These are phyloP conservation scores for Eupithecia subfuscata DNA, from an alignment of 2,888 invertebrate species.

Conservation along the genomic window DNA sequence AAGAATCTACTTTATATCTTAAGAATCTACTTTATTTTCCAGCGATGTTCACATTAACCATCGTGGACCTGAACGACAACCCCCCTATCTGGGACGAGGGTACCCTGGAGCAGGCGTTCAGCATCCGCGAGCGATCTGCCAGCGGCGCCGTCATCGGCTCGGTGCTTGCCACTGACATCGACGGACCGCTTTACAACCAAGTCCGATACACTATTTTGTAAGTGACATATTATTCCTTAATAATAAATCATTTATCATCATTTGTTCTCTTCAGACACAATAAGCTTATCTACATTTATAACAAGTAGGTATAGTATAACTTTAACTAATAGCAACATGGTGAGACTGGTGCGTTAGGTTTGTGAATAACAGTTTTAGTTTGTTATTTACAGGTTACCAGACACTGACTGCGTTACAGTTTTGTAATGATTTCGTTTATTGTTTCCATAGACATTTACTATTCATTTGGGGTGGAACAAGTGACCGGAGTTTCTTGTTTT, in stretches of 20 bases:
- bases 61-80: conserved; percentile 87
- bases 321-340: too few relatives aligned
- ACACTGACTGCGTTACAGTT: too few relatives aligned
- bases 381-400: too few relatives aligned
- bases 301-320: too few relatives aligned
- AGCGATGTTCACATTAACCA: conserved; percentile 84
- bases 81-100: conserved; percentile 81
- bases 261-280: too few relatives aligned
- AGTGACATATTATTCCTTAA: too few relatives aligned
- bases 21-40: too few relatives aligned
- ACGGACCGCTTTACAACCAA: conserved; percentile 84
- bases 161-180: conserved; percentile 85
- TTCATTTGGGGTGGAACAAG: neutral
- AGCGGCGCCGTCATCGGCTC: conserved; percentile 80
- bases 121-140: conserved; percentile 82
- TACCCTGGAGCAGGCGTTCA: conserved; percentile 66
- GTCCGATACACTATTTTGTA: conserved; percentile 83
- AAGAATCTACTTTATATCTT: conserved; percentile 39
- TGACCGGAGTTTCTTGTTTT: neutral
- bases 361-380: too few relatives aligned
- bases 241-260: too few relatives aligned
- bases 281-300: too few relatives aligned
- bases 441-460: neutral
- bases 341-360: too few relatives aligned
- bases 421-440: too few relatives aligned